phyloP scores from a whole-genome alignment of 2,113 vertebrate species.

The Podiceps cristatus region DNA sequence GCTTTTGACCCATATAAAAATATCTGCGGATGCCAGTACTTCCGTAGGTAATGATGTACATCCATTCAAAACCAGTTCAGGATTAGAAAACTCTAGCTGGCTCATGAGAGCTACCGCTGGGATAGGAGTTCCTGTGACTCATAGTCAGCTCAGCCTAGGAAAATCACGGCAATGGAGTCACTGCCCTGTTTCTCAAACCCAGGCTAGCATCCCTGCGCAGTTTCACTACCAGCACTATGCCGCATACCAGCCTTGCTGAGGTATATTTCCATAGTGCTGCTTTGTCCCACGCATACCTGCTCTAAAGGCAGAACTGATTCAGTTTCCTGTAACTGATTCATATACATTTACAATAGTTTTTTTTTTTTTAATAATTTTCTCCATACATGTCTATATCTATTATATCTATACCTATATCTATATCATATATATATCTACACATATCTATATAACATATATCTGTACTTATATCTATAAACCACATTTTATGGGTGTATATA shows the following conservation, averaged over 20 bases:
- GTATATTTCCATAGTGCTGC: neutral
- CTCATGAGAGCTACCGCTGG: neutral
- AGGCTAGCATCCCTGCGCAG: neutral
- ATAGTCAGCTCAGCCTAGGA: neutral
- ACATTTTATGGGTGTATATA: neutral
- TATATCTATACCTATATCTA: neutral
- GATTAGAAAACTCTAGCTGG: neutral
- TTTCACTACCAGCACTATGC: neutral
- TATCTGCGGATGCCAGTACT: neutral
- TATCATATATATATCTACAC: too few relatives aligned
- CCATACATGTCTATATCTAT: neutral
- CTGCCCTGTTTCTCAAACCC: neutral
- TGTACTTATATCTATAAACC: neutral
- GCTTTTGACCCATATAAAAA: neutral
- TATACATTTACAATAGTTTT: neutral
- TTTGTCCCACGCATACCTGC: neutral
- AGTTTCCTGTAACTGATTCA: neutral
- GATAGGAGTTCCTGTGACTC: neutral
- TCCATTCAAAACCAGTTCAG: neutral
- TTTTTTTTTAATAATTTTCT: neutral
- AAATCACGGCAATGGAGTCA: neutral
- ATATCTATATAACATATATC: neutral
- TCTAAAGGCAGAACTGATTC: neutral
- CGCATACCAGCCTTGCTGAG: neutral
- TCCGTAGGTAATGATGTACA: fast-evolving